These are phyloP conservation scores for Chamaetylas fuelleborni DNA, from an alignment of 2,113 vertebrate species.

Conservation along the genomic window DNA sequence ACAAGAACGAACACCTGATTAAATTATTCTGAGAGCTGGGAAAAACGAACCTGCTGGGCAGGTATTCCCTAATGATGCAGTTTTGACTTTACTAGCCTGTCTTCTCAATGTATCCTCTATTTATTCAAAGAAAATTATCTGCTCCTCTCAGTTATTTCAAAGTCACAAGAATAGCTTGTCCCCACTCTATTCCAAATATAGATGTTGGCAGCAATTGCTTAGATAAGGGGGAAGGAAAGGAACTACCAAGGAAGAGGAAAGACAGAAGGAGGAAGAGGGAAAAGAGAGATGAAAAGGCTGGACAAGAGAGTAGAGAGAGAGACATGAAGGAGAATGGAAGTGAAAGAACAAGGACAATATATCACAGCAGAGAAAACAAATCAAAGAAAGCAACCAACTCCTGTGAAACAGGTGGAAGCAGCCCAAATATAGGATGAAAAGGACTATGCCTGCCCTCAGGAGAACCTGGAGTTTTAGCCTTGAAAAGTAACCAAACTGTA, in stretches of 20 bases:
- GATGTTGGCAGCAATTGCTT: constrained; percentile 57
- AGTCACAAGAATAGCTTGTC: constrained; percentile 69
- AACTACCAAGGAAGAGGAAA: constrained; percentile 54
- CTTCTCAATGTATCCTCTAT: neutral
- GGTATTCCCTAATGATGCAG: constrained; percentile 24
- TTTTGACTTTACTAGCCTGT: constrained; percentile 42
- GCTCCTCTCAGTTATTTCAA: constrained; percentile 55
- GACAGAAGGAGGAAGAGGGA: neutral
- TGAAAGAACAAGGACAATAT: neutral
- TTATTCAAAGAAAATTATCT: constrained; percentile 57
- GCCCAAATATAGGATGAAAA: neutral
- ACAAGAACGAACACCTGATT: neutral
- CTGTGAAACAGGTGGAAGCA: neutral
- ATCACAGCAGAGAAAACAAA: neutral
- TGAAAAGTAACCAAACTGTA: constrained; percentile 11
- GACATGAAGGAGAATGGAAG: neutral
- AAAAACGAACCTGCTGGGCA: constrained; percentile 25
- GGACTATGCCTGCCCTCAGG: neutral
- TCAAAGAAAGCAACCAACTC: neutral
- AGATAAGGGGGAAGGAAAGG: constrained; percentile 49
- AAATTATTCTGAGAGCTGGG: neutral
- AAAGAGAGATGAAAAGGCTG: neutral
- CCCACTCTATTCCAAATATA: constrained; percentile 70
- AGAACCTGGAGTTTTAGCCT: neutral
- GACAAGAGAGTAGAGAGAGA: neutral